These are phyloP conservation scores for Beris morrisii DNA, from an alignment of 2,888 invertebrate genomes.

Conservation along the genomic window DNA sequence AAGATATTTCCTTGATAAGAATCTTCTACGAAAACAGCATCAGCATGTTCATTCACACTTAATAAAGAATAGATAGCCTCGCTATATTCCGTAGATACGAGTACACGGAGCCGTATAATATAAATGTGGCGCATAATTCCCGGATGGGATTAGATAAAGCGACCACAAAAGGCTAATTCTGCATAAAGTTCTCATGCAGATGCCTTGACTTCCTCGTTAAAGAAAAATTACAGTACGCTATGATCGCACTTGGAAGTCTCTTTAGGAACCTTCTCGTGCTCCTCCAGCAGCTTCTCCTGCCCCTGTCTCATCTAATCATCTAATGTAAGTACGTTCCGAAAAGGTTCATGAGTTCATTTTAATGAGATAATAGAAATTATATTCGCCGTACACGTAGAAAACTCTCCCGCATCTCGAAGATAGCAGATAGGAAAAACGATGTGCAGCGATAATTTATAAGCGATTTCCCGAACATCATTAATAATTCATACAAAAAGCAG, in stretches of 20 bases:
- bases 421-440: slow-evolving; percentile 10
- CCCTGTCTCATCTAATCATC: not conserved
- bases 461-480: slow-evolving; percentile 30
- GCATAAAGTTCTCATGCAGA: no score
- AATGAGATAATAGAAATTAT: slow-evolving; percentile 15
- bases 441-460: slow-evolving; percentile 31
- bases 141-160: no score
- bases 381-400: slow-evolving; percentile 4
- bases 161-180: no score
- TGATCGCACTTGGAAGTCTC: no score
- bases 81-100: no score
- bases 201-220: slow-evolving; percentile 7
- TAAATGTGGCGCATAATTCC: no score
- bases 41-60: slow-evolving; percentile 5
- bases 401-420: slow-evolving; percentile 8
- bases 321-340: not conserved
- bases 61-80: slow-evolving; percentile 10
- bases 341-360: slow-evolving; percentile 22
- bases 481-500: slow-evolving; percentile 33
- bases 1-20: slow-evolving; percentile 1
- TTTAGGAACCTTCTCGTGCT: not conserved
- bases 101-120: no score
- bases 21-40: slow-evolving; percentile 3
- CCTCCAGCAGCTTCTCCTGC: no score
- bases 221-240: no score